Base-by-base conservation (phyloP, 2,113 vertebrate genomes). In the Onychostoma macrolepis region DNA sequence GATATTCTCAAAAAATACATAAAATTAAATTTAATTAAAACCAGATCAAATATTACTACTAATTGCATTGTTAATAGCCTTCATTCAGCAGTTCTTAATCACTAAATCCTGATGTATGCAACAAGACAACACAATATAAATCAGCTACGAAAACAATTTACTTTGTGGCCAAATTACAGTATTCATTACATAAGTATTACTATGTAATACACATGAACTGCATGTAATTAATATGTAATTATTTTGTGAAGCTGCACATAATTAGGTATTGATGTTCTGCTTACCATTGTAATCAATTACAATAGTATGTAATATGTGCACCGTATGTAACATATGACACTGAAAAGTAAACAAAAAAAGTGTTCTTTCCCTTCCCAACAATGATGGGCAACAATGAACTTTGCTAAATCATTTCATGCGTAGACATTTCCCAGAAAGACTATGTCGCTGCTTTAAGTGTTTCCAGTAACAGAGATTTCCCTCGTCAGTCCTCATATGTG, bases 51-150 rank as follows among this genome's bases (percentile, higher is more conserved):
- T 21, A 56, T 7, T 21, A 21, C 6, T 56, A 56, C 61, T 85
- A 89, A 87, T 87, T 19, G 72, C 53, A 84, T 86, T 86, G 87
- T 90, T 91, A 89, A 80, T 91, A 92, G 92, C 87, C 77, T 91
- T 83, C 87, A 91, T 93, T 87, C 41, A n/a, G 74, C 77, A 85
- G 77, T 83, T 88, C 88, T 56, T 48, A 65, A 41, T 80, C 82
- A 83, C 82, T 71, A 48, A 41, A 71, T 67, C 24, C 61, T 72
- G 83, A 79, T 50, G 38, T 91, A 93, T 90, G 90, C 89, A 92
- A 91, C 84, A 90, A 72, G 90, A 92, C 92, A 93, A 91, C 75
- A 38, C 88, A 87, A 92, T 90, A 93, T 92, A 87, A 86, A 92
- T 77, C 38, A 63, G 89, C 43, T 87, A 85, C 89, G 61, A 76